Evolutionary conservation across 1,140 invertebrate species (phyloP).

Genomic region (Neoseiulus cucumeris): DNA sequence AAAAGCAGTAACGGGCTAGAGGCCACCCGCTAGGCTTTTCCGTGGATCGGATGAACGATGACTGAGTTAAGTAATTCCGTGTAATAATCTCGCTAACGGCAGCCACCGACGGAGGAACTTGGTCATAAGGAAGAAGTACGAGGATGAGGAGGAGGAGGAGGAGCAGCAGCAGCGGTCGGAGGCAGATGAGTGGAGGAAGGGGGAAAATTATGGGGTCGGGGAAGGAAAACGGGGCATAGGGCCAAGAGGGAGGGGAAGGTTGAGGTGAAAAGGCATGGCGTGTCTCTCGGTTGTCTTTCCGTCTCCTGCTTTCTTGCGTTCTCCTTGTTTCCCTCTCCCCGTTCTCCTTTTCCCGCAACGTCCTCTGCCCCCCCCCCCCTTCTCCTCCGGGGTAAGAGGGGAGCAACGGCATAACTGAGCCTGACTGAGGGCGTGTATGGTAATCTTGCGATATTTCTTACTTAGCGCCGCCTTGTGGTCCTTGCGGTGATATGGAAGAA

Average conservation of each 20-base stretch:
- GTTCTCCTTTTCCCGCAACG: too few species aligned
- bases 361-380: not conserved
- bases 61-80: constrained; percentile 10
- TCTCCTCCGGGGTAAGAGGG: not conserved
- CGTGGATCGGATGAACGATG: constrained; percentile 3
- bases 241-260: too few species aligned
- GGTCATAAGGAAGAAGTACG: not conserved
- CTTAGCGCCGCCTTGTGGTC: not conserved
- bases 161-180: not conserved
- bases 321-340: too few species aligned
- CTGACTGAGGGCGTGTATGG: constrained; percentile 3
- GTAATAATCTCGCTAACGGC: constrained; percentile 11
- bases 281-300: too few species aligned
- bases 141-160: not conserved
- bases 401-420: not conserved
- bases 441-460: constrained; percentile 12
- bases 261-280: too few species aligned
- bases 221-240: too few species aligned
- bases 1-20: too few species aligned
- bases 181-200: not conserved
- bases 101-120: not conserved
- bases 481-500: not conserved
- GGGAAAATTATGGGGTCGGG: not conserved
- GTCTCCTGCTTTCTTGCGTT: too few species aligned
- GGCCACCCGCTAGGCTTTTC: too few species aligned